Percentiles rank a stretch among this genome's conserved stretches.
phyloP scores from a whole-genome alignment of 2,113 vertebrate species.

The Periophthalmodon schlosseri region DNA sequence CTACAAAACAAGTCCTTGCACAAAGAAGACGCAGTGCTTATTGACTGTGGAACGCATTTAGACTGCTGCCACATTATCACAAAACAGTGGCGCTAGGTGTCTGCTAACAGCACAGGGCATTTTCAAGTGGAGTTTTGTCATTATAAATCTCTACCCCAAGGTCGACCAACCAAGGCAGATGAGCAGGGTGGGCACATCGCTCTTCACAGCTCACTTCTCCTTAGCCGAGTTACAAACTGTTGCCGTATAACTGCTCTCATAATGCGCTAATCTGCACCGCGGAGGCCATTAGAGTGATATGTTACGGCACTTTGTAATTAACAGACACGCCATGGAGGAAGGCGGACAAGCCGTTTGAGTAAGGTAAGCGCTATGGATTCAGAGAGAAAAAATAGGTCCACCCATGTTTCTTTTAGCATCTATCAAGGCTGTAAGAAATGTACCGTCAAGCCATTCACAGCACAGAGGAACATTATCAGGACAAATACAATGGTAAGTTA shows the following conservation, averaged over 20 bases:
- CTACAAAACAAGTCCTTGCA: constrained; percentile 1
- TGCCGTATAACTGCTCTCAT: constrained; percentile 45
- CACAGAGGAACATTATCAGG: constrained; percentile 13
- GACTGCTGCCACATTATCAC: background rate
- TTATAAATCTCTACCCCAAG: background rate
- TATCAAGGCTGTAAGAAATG: constrained; percentile 3
- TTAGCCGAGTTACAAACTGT: constrained; percentile 67
- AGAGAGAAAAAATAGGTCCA: background rate
- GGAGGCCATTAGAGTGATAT: constrained; percentile 59
- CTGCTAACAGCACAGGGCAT: background rate
- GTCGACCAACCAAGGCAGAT: constrained; percentile 10
- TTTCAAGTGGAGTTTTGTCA: background rate
- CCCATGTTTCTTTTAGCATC: background rate
- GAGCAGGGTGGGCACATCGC: constrained; percentile 34
- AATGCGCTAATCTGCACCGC: constrained; percentile 57
- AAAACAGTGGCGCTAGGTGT: background rate
- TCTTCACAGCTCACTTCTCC: constrained; percentile 50
- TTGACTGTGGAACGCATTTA: background rate
- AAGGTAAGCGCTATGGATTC: background rate
- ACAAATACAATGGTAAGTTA: constrained; percentile 15
- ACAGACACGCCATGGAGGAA: constrained; percentile 15
- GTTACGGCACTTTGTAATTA: constrained; percentile 63
- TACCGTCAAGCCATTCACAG: background rate
- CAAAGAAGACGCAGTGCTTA: constrained; percentile 6
- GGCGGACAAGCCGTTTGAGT: constrained; percentile 3